Evolutionary conservation across 2,888 invertebrate genomes (phyloP), one percentile per base, ranked within the genome.

Genomic region (Strigamia crassipes): DNA sequence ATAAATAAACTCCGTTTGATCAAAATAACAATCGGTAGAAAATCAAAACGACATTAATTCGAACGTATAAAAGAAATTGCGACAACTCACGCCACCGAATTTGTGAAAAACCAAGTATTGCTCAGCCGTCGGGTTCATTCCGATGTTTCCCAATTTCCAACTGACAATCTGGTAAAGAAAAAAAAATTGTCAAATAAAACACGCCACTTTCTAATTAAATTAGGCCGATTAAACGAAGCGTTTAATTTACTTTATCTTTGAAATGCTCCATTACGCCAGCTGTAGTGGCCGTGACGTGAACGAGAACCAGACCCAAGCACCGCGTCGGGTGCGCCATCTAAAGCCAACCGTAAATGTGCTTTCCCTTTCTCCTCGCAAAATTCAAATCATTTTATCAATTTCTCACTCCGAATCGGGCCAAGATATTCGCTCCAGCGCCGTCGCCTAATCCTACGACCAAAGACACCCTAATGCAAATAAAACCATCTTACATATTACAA

Each of bases 71-170:
- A 27, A 77, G 27, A 77, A 77, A 77, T 18, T 78, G 41, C 34
- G 56, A 82, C n/a, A 73, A 93, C 94, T 93, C 91, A 95, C 95
- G 89, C 94, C 93, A 88, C 96, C 96, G 88, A 96, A 96, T 90
- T 95, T 94, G 88, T 96, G 96, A 87, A 94, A 93, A 86, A 95
- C 92, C 84, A 96, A 90, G 88, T 95, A 96, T 86, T 94, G 93
- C 89, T 95, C 95, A 83, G 95, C 94, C 1, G 94, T 94, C 84
- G 94, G 94, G 83, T 94, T 94, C 89, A 96, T 94, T 42, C 91
- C 90, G 84, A 89, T 89, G 86, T 93, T 93, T 41, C 93, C 91
- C 82, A 94, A 92, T 86, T 93, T 93, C 94, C 95, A 94, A 86
- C 93, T 92, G 84, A 95, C 93, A 87, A 95, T 92, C 91, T 93